Conservation (phyloP, 2,888 invertebrate genomes). For the Chalcis sispes region DNA sequence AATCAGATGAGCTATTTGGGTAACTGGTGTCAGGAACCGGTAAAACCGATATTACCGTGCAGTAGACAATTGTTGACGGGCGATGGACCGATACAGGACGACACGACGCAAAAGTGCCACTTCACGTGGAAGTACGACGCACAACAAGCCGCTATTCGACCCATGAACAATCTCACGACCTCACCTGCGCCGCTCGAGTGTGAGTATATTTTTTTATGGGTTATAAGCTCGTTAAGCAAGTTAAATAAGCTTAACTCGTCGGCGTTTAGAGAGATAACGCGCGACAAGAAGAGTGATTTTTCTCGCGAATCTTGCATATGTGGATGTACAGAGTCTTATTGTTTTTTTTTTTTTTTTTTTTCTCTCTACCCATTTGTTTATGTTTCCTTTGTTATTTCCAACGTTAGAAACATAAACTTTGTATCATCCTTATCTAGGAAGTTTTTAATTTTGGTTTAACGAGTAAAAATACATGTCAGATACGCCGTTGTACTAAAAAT, state of each 20-base stretch:
- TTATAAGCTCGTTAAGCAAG: too few species aligned
- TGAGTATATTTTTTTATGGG: conserved; percentile 30
- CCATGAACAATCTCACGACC: conserved; percentile 54
- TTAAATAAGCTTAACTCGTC: too few species aligned
- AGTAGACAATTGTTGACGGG: conserved; percentile 67
- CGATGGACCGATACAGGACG: conserved; percentile 83
- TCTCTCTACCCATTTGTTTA: background rate
- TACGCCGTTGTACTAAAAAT: too few species aligned
- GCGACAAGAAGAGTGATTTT: too few species aligned
- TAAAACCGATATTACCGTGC: conserved; percentile 64
- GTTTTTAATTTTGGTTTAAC: too few species aligned
- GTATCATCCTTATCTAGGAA: too few species aligned
- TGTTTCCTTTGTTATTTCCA: background rate
- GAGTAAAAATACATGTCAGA: too few species aligned
- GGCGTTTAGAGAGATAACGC: too few species aligned
- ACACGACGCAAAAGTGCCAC: conserved; percentile 86
- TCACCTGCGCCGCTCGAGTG: conserved; percentile 56
- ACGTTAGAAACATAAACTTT: too few species aligned
- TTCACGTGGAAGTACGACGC: conserved; percentile 76
- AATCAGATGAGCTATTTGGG: conserved; percentile 71
- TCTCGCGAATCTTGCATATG: too few species aligned
- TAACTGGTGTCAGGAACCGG: conserved; percentile 69
- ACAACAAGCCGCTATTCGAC: conserved; percentile 45
- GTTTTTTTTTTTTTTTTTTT: background rate
- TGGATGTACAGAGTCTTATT: too few species aligned